A percentile compares a stretch with the other conserved stretches of the same genome.
Conservation (phyloP, 2,888 invertebrate species). For the Galerucella calmariensis region DNA sequence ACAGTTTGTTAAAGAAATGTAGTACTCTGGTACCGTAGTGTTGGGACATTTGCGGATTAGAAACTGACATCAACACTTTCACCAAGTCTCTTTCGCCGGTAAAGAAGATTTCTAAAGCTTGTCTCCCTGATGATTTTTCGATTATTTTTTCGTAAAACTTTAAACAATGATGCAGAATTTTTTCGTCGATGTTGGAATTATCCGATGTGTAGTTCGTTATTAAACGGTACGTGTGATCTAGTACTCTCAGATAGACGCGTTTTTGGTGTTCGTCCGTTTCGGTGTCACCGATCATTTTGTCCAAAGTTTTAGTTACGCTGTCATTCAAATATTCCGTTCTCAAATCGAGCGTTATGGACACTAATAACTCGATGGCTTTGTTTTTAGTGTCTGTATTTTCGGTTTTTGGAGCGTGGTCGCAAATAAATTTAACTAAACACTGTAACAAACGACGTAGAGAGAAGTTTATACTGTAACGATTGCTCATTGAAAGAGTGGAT, state of each 20-base stretch:
- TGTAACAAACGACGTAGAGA: slow-evolving; percentile 75
- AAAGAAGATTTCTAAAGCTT: slow-evolving; percentile 86
- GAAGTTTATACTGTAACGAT: slow-evolving; percentile 70
- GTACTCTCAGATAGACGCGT: slow-evolving; percentile 71
- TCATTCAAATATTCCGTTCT: slow-evolving; percentile 80
- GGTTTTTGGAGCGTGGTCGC: slow-evolving; percentile 71
- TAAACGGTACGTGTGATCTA: slow-evolving; percentile 76
- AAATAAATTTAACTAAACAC: slow-evolving; percentile 73
- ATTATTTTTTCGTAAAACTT: slow-evolving; percentile 89
- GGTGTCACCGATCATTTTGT: slow-evolving; percentile 71
- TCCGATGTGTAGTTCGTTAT: slow-evolving; percentile 71
- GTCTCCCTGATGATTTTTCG: slow-evolving; percentile 83
- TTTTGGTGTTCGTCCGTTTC: slow-evolving; percentile 76
- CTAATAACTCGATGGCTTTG: slow-evolving; percentile 75
- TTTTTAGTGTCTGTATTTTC: slow-evolving; percentile 74
- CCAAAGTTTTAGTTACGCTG: slow-evolving; percentile 71
- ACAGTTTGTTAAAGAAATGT: slow-evolving; percentile 82
- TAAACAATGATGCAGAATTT: slow-evolving; percentile 74
- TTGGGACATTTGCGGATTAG: slow-evolving; percentile 77
- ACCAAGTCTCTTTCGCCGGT: slow-evolving; percentile 77
- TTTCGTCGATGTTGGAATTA: slow-evolving; percentile 67
- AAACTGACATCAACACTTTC: slow-evolving; percentile 82
- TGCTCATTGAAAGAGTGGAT: slow-evolving; percentile 72
- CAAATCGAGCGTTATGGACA: slow-evolving; percentile 81
- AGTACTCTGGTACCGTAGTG: slow-evolving; percentile 82